Conservation (phyloP, 2,113 vertebrate species). For the Fulica atra region DNA sequence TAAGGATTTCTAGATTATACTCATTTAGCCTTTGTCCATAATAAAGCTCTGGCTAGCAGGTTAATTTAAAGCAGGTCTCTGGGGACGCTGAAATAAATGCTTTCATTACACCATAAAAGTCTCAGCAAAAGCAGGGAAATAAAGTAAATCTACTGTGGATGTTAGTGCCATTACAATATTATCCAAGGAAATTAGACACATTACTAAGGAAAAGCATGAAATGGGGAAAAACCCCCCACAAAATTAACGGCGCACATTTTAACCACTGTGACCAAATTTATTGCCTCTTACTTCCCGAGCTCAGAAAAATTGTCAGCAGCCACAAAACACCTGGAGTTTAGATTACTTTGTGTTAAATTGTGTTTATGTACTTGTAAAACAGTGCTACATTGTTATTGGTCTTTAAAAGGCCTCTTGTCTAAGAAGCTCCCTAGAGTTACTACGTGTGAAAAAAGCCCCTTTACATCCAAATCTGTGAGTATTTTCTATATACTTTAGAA, state of each 20-base stretch:
- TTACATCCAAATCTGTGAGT: background rate
- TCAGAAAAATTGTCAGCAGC: conserved; percentile 31
- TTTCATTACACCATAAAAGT: background rate
- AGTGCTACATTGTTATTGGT: background rate
- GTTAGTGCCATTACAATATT: conserved; percentile 7
- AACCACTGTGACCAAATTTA: background rate
- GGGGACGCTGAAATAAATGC: conserved; percentile 21
- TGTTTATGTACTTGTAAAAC: conserved; percentile 54
- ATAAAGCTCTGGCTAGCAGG: conserved; percentile 29
- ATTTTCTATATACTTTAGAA: background rate
- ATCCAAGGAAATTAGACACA: conserved; percentile 28
- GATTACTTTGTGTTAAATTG: conserved; percentile 39
- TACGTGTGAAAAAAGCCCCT: background rate
- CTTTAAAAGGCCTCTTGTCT: conserved; percentile 5
- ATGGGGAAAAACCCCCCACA: background rate
- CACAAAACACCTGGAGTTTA: conserved; percentile 55
- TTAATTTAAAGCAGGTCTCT: conserved; percentile 22
- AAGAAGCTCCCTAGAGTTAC: background rate
- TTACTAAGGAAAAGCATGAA: background rate
- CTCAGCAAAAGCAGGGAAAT: conserved; percentile 21
- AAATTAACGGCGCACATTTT: conserved; percentile 38
- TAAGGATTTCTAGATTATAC: conserved; percentile 20
- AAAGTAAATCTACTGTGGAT: conserved; percentile 30
- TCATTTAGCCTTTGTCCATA: conserved; percentile 46
- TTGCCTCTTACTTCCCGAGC: conserved; percentile 17